Percentiles rank a stretch among this genome's conserved stretches.
Conservation (phyloP, 1,140 invertebrate genomes). For the Spodoptera litura region DNA sequence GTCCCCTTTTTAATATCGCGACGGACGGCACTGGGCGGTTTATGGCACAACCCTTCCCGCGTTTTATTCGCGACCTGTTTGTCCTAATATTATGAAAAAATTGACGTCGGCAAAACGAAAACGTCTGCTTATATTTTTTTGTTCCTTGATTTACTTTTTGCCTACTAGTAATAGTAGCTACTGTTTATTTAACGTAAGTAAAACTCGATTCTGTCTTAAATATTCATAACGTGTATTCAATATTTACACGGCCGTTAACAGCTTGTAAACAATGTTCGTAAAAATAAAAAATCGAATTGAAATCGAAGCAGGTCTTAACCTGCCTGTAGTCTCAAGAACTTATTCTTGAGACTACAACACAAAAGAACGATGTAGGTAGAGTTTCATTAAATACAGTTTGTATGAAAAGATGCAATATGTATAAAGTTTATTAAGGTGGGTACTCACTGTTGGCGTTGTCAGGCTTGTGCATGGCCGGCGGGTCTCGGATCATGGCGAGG, state of each 20-base stretch:
- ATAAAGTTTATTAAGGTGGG: slow-evolving; percentile 18
- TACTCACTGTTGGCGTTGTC: slow-evolving; percentile 82
- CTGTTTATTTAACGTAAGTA: slow-evolving; percentile 27
- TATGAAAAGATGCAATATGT: too few species aligned
- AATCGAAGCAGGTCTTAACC: too few species aligned
- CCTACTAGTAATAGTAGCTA: background rate
- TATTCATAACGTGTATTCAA: slow-evolving; percentile 5
- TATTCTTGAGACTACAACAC: background rate
- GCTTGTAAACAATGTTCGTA: slow-evolving; percentile 5
- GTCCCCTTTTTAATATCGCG: slow-evolving; percentile 86
- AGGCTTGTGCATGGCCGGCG: slow-evolving; percentile 85
- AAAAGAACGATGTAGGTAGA: background rate
- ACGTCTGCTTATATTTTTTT: slow-evolving; percentile 60
- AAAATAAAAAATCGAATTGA: background rate
- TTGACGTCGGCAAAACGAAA: slow-evolving; percentile 80
- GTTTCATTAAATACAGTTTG: too few species aligned
- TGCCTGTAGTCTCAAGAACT: too few species aligned
- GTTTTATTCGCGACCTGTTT: slow-evolving; percentile 85
- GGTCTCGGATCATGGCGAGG: slow-evolving; percentile 84
- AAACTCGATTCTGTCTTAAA: slow-evolving; percentile 8
- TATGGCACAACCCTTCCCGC: slow-evolving; percentile 83
- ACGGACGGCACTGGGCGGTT: slow-evolving; percentile 81
- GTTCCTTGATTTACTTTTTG: slow-evolving; percentile 45
- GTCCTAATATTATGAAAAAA: slow-evolving; percentile 85
- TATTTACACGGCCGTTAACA: slow-evolving; percentile 18